phyloP scores from a whole-genome alignment of 2,113 vertebrate genomes.

The Manacus vitellinus region DNA sequence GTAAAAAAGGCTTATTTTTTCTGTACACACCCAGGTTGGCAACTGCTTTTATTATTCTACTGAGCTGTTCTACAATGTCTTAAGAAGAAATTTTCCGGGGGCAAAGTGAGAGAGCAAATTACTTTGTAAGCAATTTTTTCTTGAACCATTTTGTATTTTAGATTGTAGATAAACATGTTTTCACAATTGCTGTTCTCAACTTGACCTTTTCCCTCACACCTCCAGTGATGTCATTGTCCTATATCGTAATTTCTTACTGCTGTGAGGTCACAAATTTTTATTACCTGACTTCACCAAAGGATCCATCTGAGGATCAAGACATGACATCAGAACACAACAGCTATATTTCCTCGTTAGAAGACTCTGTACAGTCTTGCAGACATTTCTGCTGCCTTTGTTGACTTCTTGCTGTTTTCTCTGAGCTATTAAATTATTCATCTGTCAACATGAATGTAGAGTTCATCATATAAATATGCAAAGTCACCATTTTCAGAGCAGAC shows the following conservation, averaged over 20 bases:
- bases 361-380: neutral
- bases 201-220: neutral
- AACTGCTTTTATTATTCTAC: neutral
- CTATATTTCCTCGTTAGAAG: neutral
- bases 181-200: neutral
- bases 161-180: neutral
- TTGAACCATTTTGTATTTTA: neutral
- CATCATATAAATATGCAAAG: neutral
- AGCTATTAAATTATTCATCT: neutral
- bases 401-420: neutral
- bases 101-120: neutral
- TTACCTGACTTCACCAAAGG: neutral
- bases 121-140: neutral
- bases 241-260: neutral
- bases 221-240: neutral
- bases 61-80: neutral
- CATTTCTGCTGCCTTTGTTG: neutral
- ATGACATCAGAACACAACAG: neutral
- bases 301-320: neutral
- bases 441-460: neutral
- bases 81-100: neutral
- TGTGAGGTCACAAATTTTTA: neutral
- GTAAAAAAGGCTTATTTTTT: neutral
- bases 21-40: neutral
- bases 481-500: neutral